A percentile compares a stretch with the other conserved stretches of the same genome.
phyloP scores from a whole-genome alignment of 2,888 invertebrate species.

The Hyposoter didymator region DNA sequence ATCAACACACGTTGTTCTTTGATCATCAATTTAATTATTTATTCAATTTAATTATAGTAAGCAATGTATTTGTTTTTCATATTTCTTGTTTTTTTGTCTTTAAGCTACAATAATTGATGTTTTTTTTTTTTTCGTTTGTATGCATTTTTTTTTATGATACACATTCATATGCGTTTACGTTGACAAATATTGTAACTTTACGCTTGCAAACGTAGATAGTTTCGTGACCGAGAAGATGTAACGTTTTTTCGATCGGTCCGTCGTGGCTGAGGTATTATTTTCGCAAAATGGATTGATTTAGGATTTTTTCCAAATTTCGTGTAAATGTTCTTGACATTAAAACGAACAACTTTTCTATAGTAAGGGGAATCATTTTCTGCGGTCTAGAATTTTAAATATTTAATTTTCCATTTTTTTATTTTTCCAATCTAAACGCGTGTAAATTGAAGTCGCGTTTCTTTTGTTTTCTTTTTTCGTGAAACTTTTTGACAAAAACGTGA shows the following conservation, averaged over 20 bases:
- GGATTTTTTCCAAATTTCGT: no score
- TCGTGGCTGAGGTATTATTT: no score
- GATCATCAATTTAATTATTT: conserved; percentile 6
- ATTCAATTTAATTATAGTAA: neutral
- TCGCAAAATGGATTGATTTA: no score
- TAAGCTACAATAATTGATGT: neutral
- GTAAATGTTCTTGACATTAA: no score
- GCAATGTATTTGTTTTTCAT: neutral
- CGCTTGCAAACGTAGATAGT: conserved; percentile 45
- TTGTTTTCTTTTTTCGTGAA: no score
- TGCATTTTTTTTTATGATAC: conserved; percentile 22
- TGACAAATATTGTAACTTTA: conserved; percentile 60
- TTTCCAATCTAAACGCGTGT: no score
- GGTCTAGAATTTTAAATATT: no score
- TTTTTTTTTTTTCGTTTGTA: neutral
- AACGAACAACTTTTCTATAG: no score
- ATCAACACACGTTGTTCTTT: conserved; percentile 26
- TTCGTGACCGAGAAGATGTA: conserved; percentile 67
- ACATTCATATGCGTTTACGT: conserved; percentile 60
- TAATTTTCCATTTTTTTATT: no score
- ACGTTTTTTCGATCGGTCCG: conserved; percentile 55
- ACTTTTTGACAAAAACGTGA: no score
- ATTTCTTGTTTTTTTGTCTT: neutral
- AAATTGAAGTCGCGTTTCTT: no score
- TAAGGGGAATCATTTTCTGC: no score